Evolutionary conservation across 2,797 vertebrate species (phyloP).

Genomic region (Pangasius djambal): DNA sequence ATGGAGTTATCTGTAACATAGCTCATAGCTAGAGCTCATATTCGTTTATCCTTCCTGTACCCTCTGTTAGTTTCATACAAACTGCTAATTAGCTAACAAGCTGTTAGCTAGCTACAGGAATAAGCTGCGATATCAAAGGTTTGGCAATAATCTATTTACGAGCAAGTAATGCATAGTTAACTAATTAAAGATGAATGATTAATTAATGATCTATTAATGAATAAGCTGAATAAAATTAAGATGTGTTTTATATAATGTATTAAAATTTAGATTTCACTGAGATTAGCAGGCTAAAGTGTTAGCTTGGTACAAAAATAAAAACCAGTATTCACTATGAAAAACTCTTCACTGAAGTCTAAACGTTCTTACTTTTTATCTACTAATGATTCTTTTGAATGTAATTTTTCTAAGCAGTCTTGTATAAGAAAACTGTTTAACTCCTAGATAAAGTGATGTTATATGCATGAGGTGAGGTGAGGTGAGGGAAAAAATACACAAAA

Average conservation of each 20-base stretch:
- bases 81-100: background rate
- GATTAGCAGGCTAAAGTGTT: background rate
- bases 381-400: background rate
- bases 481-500: background rate
- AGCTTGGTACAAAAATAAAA: background rate
- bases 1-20: background rate
- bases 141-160: background rate
- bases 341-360: background rate
- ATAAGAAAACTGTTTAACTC: background rate
- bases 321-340: background rate
- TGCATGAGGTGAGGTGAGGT: constrained; percentile 1
- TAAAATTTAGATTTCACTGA: background rate
- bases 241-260: background rate
- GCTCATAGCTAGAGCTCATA: background rate
- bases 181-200: background rate
- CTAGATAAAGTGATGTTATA: constrained; percentile 19
- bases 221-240: background rate
- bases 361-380: background rate
- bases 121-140: background rate
- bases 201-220: background rate
- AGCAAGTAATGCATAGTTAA: background rate
- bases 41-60: background rate
- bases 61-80: background rate
- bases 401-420: background rate
- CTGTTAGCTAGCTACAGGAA: background rate